Percentiles rank a stretch among this genome's conserved stretches.
phyloP scores from a whole-genome alignment of 1,140 invertebrate genomes.

The Drosophila rufa region DNA sequence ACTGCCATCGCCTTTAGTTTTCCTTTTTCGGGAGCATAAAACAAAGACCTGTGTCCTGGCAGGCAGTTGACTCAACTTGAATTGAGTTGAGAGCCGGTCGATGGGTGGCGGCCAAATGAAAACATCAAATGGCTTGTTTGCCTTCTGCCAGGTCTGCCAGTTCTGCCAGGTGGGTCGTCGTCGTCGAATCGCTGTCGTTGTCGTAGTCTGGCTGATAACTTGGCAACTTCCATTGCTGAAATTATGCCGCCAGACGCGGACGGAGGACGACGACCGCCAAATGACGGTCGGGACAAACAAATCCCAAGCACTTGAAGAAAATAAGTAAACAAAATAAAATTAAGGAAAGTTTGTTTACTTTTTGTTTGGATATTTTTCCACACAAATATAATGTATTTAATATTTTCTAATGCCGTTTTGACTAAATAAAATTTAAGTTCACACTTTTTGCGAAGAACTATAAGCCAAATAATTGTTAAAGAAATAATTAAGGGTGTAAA shows the following conservation, averaged over 20 bases:
- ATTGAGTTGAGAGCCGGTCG: constrained; percentile 52
- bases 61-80: constrained; percentile 16
- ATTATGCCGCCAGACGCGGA: constrained; percentile 72
- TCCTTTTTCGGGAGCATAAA: constrained; percentile 26
- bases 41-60: constrained; percentile 33
- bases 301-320: constrained; percentile 14
- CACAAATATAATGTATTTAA: neutral
- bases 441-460: no score
- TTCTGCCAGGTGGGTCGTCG: constrained; percentile 63
- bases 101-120: constrained; percentile 74
- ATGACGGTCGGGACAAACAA: constrained; percentile 70
- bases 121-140: constrained; percentile 82
- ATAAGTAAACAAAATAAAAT: neutral
- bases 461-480: no score
- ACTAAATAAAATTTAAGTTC: neutral
- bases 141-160: constrained; percentile 34
- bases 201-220: constrained; percentile 74
- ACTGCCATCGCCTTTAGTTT: constrained; percentile 10
- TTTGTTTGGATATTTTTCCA: neutral
- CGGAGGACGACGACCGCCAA: constrained; percentile 78
- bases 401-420: neutral
- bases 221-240: constrained; percentile 70
- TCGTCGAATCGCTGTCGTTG: constrained; percentile 23
- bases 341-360: no score
- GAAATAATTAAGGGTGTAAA: no score